Conservation (phyloP, 2,888 invertebrate species). For the Eumerus sabulonum region DNA sequence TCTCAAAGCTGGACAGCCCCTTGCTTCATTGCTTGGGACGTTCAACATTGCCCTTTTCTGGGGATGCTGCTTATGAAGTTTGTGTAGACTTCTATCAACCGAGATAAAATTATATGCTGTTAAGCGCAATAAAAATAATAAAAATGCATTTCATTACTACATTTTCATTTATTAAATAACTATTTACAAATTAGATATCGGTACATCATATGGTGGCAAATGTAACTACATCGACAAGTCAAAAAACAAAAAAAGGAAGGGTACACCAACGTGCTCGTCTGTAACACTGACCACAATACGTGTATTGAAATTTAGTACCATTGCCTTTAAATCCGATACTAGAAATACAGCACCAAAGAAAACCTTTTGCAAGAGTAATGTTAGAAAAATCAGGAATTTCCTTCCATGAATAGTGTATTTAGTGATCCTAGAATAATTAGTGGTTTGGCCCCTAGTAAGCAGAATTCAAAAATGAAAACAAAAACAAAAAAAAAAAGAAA, state of each 20-base stretch:
- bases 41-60: too few relatives aligned
- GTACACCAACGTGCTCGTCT: neutral
- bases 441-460: neutral
- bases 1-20: too few relatives aligned
- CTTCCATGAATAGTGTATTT: neutral
- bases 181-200: slow-evolving; percentile 56
- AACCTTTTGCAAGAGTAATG: neutral
- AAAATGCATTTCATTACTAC: slow-evolving; percentile 4
- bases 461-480: too few relatives aligned
- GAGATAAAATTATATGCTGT: too few relatives aligned
- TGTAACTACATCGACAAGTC: slow-evolving; percentile 13
- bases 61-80: too few relatives aligned
- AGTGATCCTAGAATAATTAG: neutral
- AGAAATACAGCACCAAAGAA: slow-evolving; percentile 16
- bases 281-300: slow-evolving; percentile 5
- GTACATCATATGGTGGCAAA: slow-evolving; percentile 15
- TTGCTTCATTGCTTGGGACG: too few relatives aligned
- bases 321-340: neutral
- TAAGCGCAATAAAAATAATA: too few relatives aligned
- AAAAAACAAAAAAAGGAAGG: slow-evolving; percentile 5
- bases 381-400: neutral
- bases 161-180: slow-evolving; percentile 51
- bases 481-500: slow-evolving; percentile 22
- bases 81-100: too few relatives aligned
- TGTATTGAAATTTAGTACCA: neutral